phyloP scores from a whole-genome alignment of 2,888 invertebrate genomes.

The Andrena marginata region DNA sequence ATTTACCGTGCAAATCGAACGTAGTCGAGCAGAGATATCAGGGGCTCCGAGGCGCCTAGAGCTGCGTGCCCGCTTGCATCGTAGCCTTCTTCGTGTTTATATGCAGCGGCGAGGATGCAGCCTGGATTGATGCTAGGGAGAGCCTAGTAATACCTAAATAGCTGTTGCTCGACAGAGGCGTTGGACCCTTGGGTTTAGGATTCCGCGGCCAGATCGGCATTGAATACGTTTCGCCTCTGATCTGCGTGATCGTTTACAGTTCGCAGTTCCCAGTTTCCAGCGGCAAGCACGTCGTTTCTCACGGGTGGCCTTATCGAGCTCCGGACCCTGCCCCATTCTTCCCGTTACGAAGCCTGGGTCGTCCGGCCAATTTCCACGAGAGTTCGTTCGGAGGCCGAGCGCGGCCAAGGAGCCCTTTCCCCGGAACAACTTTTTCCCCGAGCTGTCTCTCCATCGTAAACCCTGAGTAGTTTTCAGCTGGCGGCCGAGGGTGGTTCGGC shows the following conservation, averaged over 20 bases:
- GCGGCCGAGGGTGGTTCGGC: too few species aligned
- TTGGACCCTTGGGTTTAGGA: conserved; percentile 27
- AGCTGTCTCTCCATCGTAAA: background rate
- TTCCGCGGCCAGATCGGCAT: conserved; percentile 64
- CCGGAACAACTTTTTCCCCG: background rate
- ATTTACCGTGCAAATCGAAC: conserved; percentile 53
- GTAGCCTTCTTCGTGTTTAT: conserved; percentile 72
- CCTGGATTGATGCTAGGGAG: conserved; percentile 39
- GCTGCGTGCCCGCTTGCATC: conserved; percentile 24
- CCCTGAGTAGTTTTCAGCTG: background rate
- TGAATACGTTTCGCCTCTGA: conserved; percentile 55
- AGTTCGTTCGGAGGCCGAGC: background rate
- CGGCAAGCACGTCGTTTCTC: background rate
- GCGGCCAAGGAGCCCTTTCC: background rate
- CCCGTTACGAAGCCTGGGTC: background rate
- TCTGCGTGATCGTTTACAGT: conserved; percentile 54
- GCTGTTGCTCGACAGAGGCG: conserved; percentile 66
- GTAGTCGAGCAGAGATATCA: conserved; percentile 33
- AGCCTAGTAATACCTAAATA: conserved; percentile 66
- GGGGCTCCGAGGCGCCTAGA: background rate
- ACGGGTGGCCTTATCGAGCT: background rate
- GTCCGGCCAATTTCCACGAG: background rate
- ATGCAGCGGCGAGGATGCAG: conserved; percentile 64
- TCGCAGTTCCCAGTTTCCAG: background rate
- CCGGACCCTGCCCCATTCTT: background rate